A percentile compares a stretch with the other conserved stretches of the same genome.
Conservation (phyloP, 2,888 invertebrate genomes). For the Anthoptus insignis region DNA sequence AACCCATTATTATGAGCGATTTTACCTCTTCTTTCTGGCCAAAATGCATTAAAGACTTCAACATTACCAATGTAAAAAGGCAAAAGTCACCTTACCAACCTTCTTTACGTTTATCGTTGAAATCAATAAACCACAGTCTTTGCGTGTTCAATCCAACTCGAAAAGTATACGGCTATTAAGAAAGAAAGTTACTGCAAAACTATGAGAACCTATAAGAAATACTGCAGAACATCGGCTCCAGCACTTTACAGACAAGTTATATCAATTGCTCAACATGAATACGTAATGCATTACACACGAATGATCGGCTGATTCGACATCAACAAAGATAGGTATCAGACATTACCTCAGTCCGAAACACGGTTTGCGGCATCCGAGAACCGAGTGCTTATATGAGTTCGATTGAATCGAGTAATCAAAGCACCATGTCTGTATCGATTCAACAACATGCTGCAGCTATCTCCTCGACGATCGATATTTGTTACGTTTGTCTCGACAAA, state of each 20-base stretch:
- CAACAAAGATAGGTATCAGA: constrained; percentile 80
- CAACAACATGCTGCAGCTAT: constrained; percentile 79
- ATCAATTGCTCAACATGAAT: constrained; percentile 80
- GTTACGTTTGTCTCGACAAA: constrained; percentile 75
- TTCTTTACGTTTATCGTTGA: no score
- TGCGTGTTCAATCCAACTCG: neutral
- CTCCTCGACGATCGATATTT: constrained; percentile 80
- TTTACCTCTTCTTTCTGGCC: no score
- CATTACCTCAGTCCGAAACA: constrained; percentile 75
- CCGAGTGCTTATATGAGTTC: constrained; percentile 69
- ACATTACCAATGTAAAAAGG: no score
- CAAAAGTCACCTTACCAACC: no score
- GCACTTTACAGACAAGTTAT: constrained; percentile 64
- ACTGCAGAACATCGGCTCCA: constrained; percentile 49
- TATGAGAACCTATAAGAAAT: constrained; percentile 31
- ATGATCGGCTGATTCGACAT: constrained; percentile 73
- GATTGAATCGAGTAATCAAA: constrained; percentile 84
- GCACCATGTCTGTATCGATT: constrained; percentile 82
- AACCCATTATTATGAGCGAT: no score
- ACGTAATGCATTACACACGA: constrained; percentile 75
- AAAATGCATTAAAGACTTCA: no score
- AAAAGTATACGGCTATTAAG: constrained; percentile 29
- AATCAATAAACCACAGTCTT: no score
- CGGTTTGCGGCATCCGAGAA: constrained; percentile 61
- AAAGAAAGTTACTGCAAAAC: constrained; percentile 21